Percentiles rank a stretch among this genome's conserved stretches.
phyloP scores from a whole-genome alignment of 2,113 vertebrate species.

The Bos taurus region DNA sequence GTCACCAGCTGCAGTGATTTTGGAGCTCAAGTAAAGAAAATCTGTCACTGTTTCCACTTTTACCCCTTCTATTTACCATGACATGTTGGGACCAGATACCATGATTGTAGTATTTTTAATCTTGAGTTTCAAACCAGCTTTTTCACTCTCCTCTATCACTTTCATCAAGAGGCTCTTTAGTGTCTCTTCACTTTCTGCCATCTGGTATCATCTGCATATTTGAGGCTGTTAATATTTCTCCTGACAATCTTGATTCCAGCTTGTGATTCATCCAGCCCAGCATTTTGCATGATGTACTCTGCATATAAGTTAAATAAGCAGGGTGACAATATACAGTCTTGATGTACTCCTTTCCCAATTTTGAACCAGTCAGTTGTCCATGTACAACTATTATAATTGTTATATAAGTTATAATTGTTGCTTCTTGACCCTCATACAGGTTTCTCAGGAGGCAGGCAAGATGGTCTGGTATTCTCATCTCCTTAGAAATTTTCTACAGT shows the following conservation, averaged over 20 bases:
- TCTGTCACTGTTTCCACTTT: neutral
- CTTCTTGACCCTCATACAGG: neutral
- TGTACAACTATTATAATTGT: neutral
- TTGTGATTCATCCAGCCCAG: neutral
- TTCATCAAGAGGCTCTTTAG: neutral
- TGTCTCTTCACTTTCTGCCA: neutral
- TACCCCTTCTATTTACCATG: neutral
- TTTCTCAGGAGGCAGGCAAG: neutral
- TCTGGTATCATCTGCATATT: neutral
- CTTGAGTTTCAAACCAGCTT: neutral
- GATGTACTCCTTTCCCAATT: neutral
- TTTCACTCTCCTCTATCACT: neutral
- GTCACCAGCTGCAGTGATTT: neutral
- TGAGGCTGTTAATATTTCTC: neutral
- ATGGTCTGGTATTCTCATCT: neutral
- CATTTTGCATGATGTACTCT: neutral
- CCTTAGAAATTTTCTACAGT: neutral
- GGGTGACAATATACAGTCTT: neutral
- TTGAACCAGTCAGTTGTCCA: neutral
- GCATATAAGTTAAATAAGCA: neutral
- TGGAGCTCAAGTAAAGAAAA: neutral
- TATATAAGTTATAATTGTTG: neutral
- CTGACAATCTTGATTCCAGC: neutral
- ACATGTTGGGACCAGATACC: neutral
- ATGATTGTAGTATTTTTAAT: neutral